Evolutionary conservation across 1,140 invertebrate species (phyloP).

Genomic region (Bombus confusus): DNA sequence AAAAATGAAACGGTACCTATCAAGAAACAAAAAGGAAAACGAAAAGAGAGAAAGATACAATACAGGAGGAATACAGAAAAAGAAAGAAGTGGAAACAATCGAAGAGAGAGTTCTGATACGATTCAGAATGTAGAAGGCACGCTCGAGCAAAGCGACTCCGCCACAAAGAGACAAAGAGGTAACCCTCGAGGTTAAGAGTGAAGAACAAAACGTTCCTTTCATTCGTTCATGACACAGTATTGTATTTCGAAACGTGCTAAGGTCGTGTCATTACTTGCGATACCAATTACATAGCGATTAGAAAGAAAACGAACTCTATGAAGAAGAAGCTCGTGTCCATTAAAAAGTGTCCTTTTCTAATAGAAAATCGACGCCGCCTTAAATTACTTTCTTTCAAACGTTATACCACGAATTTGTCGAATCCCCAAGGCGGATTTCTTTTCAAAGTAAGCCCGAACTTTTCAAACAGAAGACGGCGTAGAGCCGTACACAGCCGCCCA

Average conservation of each 20-base stretch:
- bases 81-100: neutral
- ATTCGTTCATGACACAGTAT: slow-evolving; percentile 22
- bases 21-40: neutral
- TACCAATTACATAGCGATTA: neutral
- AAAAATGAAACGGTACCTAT: neutral
- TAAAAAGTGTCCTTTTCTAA: neutral
- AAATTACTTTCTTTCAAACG: neutral
- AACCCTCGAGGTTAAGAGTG: slow-evolving; percentile 27
- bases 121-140: slow-evolving; percentile 8
- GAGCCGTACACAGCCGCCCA: neutral
- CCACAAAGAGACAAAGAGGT: slow-evolving; percentile 34
- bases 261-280: slow-evolving; percentile 4
- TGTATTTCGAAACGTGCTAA: slow-evolving; percentile 34
- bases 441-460: neutral
- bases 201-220: slow-evolving; percentile 42
- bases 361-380: neutral
- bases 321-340: neutral
- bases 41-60: neutral
- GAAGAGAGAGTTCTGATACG: slow-evolving; percentile 4
- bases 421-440: no score
- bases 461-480: no score
- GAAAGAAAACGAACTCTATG: neutral
- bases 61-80: neutral
- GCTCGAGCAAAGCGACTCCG: neutral
- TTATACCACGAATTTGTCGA: neutral